phyloP scores from a whole-genome alignment of 1,140 invertebrate species.

The Drosophila quadrilineata region DNA sequence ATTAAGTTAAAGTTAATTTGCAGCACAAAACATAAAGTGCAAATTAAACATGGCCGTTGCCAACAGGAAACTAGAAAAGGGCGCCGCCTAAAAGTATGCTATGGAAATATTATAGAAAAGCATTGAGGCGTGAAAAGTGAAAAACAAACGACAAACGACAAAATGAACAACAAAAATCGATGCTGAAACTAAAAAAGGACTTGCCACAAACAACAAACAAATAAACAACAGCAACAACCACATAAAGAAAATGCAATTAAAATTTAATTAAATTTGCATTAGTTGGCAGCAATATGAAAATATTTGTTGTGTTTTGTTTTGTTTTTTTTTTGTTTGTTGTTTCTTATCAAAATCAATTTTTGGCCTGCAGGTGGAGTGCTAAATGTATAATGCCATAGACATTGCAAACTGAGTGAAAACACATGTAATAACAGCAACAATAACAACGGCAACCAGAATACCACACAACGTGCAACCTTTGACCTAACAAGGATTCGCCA shows the following conservation, averaged over 20 bases:
- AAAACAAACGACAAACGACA: slow-evolving; percentile 1
- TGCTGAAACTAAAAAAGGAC: too few relatives aligned
- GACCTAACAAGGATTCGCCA: slow-evolving; percentile 11
- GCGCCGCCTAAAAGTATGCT: neutral
- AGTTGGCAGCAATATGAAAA: slow-evolving; percentile 24
- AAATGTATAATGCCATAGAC: slow-evolving; percentile 11
- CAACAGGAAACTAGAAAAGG: neutral
- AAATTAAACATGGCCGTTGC: slow-evolving; percentile 11
- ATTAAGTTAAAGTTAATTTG: slow-evolving; percentile 27
- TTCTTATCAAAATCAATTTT: too few relatives aligned
- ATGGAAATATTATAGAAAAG: neutral
- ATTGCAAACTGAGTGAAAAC: slow-evolving; percentile 25
- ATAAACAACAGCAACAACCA: too few relatives aligned
- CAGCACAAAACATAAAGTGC: slow-evolving; percentile 17
- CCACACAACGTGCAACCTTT: slow-evolving; percentile 9
- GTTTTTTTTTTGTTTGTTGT: neutral
- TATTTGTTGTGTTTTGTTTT: slow-evolving; percentile 5
- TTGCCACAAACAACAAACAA: too few relatives aligned
- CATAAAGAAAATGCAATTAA: slow-evolving; percentile 40
- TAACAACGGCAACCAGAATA: neutral
- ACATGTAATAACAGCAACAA: slow-evolving; percentile 23
- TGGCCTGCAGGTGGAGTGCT: neutral
- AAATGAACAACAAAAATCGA: too few relatives aligned
- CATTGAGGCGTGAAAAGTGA: slow-evolving; percentile 28
- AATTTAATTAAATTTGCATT: slow-evolving; percentile 48